These are phyloP conservation scores for Acanthosepion esculentum DNA, from an alignment of 2,888 invertebrate genomes.

Conservation along the genomic window DNA sequence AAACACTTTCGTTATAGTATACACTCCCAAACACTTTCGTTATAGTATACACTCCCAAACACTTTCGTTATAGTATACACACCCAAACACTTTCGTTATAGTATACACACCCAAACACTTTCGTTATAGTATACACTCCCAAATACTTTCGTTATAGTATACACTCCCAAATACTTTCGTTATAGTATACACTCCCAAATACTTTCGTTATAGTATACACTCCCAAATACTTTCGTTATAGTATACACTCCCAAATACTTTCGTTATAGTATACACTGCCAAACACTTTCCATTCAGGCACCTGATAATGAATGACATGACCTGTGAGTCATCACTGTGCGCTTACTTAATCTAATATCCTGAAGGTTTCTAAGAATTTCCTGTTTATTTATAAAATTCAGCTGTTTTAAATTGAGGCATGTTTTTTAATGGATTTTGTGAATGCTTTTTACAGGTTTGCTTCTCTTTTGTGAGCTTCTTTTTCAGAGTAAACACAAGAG, in stretches of 20 bases:
- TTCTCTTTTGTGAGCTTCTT: not conserved
- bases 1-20: no score
- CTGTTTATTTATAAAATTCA: constrained; percentile 9
- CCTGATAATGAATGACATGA: not conserved
- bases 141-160: not conserved
- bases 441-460: not conserved
- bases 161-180: not conserved
- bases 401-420: not conserved
- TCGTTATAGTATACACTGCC: not conserved
- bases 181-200: not conserved
- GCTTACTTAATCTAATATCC: constrained; percentile 15
- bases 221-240: not conserved
- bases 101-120: no score
- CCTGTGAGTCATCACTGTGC: not conserved
- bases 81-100: not conserved
- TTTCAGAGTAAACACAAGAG: not conserved
- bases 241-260: not conserved
- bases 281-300: not conserved
- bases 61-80: not conserved
- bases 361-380: not conserved
- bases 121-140: not conserved
- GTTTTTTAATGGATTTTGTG: not conserved
- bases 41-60: no score
- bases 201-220: not conserved
- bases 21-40: no score